Evolutionary conservation across 2,888 invertebrate genomes (phyloP).

Genomic region (Orthosia incerta): DNA sequence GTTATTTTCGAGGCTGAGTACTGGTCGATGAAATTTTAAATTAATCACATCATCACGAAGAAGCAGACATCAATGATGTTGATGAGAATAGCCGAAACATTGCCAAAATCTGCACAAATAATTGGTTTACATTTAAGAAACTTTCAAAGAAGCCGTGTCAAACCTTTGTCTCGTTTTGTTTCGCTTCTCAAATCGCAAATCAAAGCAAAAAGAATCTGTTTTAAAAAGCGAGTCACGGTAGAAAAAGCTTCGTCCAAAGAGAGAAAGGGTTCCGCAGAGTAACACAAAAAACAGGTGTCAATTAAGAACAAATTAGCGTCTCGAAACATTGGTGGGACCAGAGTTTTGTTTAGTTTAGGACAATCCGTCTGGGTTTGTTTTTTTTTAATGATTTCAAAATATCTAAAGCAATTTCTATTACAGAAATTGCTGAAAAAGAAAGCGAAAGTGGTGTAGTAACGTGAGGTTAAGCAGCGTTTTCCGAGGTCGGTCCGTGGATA

Average conservation of each 20-base stretch:
- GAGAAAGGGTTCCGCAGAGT: constrained; percentile 27
- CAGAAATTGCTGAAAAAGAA: too few species aligned
- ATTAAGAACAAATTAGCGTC: constrained; percentile 72
- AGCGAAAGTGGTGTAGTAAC: too few species aligned
- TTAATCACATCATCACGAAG: too few species aligned
- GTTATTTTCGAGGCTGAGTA: too few species aligned
- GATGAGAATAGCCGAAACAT: neutral
- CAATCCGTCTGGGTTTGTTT: neutral
- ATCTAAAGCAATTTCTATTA: neutral
- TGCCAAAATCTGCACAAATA: neutral
- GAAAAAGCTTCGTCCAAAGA: constrained; percentile 34
- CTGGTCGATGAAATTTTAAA: too few species aligned
- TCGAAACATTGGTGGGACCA: constrained; percentile 44
- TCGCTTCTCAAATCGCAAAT: constrained; percentile 14
- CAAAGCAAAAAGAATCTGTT: constrained; percentile 36
- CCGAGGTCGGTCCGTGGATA: too few species aligned
- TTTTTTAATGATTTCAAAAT: neutral
- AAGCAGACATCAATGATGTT: neutral
- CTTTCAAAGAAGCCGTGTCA: constrained; percentile 15
- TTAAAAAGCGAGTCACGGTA: constrained; percentile 22
- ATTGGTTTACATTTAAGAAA: neutral
- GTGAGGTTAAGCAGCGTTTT: too few species aligned
- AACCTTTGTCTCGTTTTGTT: constrained; percentile 2
- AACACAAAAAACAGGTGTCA: constrained; percentile 69
- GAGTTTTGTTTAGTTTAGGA: constrained; percentile 36